Evolutionary conservation across 1,140 invertebrate genomes (phyloP), one percentile per base, ranked within the genome.

Genomic region (Tetranychus cinnabarinus): DNA sequence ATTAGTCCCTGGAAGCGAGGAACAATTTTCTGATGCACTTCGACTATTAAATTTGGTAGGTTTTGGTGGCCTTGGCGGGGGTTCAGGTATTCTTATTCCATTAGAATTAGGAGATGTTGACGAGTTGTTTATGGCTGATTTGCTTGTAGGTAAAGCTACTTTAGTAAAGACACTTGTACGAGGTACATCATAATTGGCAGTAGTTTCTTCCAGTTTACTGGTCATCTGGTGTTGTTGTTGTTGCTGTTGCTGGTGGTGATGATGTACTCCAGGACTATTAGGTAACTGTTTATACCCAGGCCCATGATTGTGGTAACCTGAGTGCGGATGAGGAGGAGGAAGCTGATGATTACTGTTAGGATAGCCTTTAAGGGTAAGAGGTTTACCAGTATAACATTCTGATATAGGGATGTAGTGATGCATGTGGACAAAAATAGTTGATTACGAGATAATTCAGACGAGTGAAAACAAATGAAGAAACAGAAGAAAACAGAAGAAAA

Each of bases 31-130:
- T 8, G 60, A 61, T 42, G 64, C 62, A 12, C 58, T 59, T 31
- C 63, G 61, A 23, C 42, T 61, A 35, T 62, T 59, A 39, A 64
- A 34, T 47, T 62, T 64, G 6, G 59, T 59, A 42, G 66, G 66
- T 37, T 67, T 67, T 6, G 66, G 66, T 10, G 66, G 66, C 36
- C 66, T 61, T 31, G 66, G 66, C 31, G 66, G 66, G 34, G 65
- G 61, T 42, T 42, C 39, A 42, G 23, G 23, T 23, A 23, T 23
- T 62, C n/a, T n/a, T 47, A 12, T 47, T 47, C n/a, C 10, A 47
- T 10, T 47, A 12, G 46, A 47, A 12, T 47, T n/a, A 47, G 46
- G 8, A 10, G 46, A 47, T n/a, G 46, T n/a, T 47, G 10, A n/a
- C 46, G 10, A 12, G 10, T 10, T 47, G 8, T 47, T n/a, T 47